phyloP scores from a whole-genome alignment of 2,797 vertebrate species.

The Sardinella longiceps region DNA sequence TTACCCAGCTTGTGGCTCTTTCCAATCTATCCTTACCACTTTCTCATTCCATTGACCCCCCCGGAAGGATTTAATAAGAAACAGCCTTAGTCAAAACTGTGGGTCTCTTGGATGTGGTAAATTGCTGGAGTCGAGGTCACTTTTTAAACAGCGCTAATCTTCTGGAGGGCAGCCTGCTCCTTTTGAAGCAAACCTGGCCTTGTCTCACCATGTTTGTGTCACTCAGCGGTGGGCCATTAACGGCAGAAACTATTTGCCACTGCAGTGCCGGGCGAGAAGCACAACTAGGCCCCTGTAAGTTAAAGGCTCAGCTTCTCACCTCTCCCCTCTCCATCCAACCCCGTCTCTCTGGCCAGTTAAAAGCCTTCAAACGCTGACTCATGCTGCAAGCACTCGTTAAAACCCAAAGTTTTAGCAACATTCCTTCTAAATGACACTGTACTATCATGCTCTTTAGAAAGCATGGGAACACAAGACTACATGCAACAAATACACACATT shows the following conservation, averaged over 20 bases:
- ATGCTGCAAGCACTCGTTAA: not conserved
- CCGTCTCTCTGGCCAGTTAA: not conserved
- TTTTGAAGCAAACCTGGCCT: slow-evolving; percentile 73
- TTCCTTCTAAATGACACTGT: not conserved
- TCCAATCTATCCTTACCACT: slow-evolving; percentile 23
- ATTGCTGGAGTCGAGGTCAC: slow-evolving; percentile 60
- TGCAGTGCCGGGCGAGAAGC: slow-evolving; percentile 6
- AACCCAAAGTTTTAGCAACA: not conserved
- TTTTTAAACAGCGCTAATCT: slow-evolving; percentile 71
- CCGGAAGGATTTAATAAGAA: slow-evolving; percentile 62
- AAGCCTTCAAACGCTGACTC: not conserved
- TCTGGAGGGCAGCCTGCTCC: slow-evolving; percentile 51
- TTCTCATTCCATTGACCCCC: slow-evolving; percentile 35
- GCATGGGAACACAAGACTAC: not conserved
- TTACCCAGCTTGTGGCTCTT: slow-evolving; percentile 35
- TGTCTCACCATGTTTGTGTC: slow-evolving; percentile 68
- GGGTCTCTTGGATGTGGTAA: slow-evolving; percentile 63
- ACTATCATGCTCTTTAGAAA: not conserved
- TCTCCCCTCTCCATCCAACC: not conserved
- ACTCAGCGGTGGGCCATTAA: slow-evolving; percentile 61
- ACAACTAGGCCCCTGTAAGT: not conserved
- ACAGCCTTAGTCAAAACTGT: slow-evolving; percentile 60
- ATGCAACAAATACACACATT: not conserved
- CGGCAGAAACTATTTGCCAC: slow-evolving; percentile 40
- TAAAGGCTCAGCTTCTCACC: not conserved